Evolutionary conservation across 2,888 invertebrate genomes (phyloP), one percentile per base, ranked within the genome.

Genomic region (Napeogenes sylphis): DNA sequence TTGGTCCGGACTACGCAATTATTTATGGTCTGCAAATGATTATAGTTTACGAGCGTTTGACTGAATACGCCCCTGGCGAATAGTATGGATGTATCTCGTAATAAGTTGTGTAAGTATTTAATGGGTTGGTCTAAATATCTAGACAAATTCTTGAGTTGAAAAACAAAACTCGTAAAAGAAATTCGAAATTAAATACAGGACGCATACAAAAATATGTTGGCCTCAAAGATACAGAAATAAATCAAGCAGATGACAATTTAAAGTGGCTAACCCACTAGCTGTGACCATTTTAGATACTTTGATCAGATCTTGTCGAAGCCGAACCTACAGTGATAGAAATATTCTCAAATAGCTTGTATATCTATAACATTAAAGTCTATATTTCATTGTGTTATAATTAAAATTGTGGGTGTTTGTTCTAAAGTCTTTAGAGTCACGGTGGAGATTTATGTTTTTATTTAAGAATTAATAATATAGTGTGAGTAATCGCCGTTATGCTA

Each of bases 201-300:
- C 74, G 73, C 73, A 74, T 74, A 87, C 83, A 85, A 87, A 89
- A 87, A 87, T 85, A 83, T 85, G 85, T 85, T 86, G 81, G 81
- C 83, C 84, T 84, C 88, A 85, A 86, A 85, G 86, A 87, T 80
- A 87, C 85, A 83, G 84, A 90, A 90, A 91, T 91, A 91, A 91
- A 91, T 91, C 91, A 91, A 85, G 80, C 83, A 84, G 90, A 91
- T 91, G 91, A 91, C 91, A 91, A 91, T 91, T 91, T 91, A 87
- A 91, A 91, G 90, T 91, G 91, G 91, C 89, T 89, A 90, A 90
- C 91, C 91, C 89, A 91, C 87, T 90, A 90, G 87, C 90, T 90
- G 91, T 90, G 89, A 90, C 91, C 91, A 91, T 91, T 91, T 91
- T 91, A 91, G 90, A 90, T 89, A 84, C 87, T 87, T 87, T 88